Conservation (phyloP, 2,888 invertebrate genomes). For the Hirtodrosophila confusa region DNA sequence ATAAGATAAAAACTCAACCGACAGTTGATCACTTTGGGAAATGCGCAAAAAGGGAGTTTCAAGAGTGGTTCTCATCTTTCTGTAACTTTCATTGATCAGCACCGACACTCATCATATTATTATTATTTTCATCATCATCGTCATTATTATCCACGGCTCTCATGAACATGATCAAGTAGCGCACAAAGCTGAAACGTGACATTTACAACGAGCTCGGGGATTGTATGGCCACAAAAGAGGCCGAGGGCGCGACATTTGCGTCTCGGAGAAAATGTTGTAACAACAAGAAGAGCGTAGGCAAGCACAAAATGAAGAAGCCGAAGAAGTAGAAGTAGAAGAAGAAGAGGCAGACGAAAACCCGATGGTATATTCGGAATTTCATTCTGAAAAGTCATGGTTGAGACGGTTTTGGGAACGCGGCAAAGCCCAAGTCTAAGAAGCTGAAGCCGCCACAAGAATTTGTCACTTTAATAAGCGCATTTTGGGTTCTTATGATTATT, state of each 20-base stretch:
- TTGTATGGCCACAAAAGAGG: constrained; percentile 50
- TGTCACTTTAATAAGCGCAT: constrained; percentile 76
- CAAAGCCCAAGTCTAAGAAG: constrained; percentile 13
- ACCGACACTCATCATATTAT: constrained; percentile 35
- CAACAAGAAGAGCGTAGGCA: constrained; percentile 51
- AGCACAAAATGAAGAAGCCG: constrained; percentile 48
- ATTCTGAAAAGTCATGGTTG: constrained; percentile 65
- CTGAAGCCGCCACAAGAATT: constrained; percentile 58
- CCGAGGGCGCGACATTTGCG: constrained; percentile 45
- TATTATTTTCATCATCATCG: constrained; percentile 18
- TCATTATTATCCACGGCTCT: constrained; percentile 25
- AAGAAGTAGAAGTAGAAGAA: not conserved
- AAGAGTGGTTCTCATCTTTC: constrained; percentile 1
- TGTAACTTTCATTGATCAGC: constrained; percentile 32
- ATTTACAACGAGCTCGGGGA: constrained; percentile 57
- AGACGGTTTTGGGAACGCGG: constrained; percentile 7
- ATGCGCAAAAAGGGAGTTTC: constrained; percentile 15
- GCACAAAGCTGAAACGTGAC: constrained; percentile 48
- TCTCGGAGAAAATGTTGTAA: constrained; percentile 49
- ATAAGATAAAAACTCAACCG: not conserved
- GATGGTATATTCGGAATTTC: constrained; percentile 40
- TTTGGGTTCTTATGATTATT: constrained; percentile 31
- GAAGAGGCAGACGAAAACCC: constrained; percentile 3
- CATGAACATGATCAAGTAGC: constrained; percentile 55
- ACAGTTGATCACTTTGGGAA: constrained; percentile 7